Evolutionary conservation across 2,797 vertebrate species (phyloP), one percentile per base, ranked within the genome.

Genomic region (Miichthys miiuy): DNA sequence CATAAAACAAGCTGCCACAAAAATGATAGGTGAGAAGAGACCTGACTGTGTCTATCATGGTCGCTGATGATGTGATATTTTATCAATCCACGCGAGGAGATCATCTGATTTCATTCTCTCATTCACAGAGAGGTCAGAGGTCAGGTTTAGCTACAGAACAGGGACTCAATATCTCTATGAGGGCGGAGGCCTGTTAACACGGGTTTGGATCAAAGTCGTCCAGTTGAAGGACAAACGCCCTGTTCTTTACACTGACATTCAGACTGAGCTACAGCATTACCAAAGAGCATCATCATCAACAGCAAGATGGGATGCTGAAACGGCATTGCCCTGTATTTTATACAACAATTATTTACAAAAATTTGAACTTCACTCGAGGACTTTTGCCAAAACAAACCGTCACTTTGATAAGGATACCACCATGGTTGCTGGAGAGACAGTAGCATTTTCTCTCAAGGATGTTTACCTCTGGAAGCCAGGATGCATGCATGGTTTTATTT

Each of bases 381-480:
- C 44, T 72, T 86, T 88, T 81, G 75, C 72, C 69, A 86, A 93
- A 94, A 93, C 89, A 92, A 92, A 87, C 83, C 87, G 88, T 91
- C 89, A 91, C 76, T 90, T 86, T 93, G 89, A 93, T 88, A 52
- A 82, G 88, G 77, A 90, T 80, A 75, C 87, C 88, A 91, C 87
- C 88, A 38, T 86, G 72, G 83, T 80, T 85, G 82, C 77, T 86
- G 76, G 75, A 87, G 77, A 77, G 69, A 83, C 60, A 56, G 76
- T 72, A 87, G 71, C 80, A 81, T 89, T 87, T 87, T 90, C 85
- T 84, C 85, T 81, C 79, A 85, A 87, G 85, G 82, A 93, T 94
- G 94, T 95, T 95, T 95, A 93, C 88, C 69, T 80, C 75, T 85
- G 44, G 71, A 83, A 78, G 84, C 89, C 89, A 90, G 89, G 87